phyloP scores from a whole-genome alignment of 2,888 invertebrate genomes.

The Sarcophaga rosellei region DNA sequence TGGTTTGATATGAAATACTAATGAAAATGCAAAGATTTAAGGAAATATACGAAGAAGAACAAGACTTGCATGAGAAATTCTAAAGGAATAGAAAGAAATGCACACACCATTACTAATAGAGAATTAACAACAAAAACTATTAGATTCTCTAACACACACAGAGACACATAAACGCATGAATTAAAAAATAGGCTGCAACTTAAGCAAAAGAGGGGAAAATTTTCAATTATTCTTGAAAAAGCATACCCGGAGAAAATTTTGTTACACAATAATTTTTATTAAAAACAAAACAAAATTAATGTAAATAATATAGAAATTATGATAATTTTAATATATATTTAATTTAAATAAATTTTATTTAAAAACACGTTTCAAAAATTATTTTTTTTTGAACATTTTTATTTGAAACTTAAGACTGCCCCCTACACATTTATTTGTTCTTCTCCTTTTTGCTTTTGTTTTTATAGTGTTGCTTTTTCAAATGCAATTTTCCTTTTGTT shows the following conservation, averaged over 20 bases:
- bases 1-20: conserved; percentile 12
- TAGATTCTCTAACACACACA: conserved; percentile 13
- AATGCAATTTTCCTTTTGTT: conserved; percentile 26
- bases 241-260: no score
- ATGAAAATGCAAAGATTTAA: conserved; percentile 46
- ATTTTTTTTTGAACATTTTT: not conserved
- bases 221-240: not conserved
- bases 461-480: conserved; percentile 17
- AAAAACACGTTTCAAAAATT: no score
- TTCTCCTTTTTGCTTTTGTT: not conserved
- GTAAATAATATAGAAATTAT: conserved; percentile 4
- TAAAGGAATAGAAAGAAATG: conserved; percentile 65
- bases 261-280: no score
- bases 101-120: conserved; percentile 55
- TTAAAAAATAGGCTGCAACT: conserved; percentile 49
- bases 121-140: conserved; percentile 34
- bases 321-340: not conserved
- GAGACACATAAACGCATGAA: not conserved
- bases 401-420: conserved; percentile 44
- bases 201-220: conserved; percentile 38
- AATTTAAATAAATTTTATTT: conserved; percentile 4
- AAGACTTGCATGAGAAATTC: conserved; percentile 17
- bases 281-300: not conserved
- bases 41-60: conserved; percentile 23
- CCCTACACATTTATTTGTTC: conserved; percentile 36